These are phyloP conservation scores for Whitmania pigra DNA, from an alignment of 1,140 invertebrate species.

Conservation along the genomic window DNA sequence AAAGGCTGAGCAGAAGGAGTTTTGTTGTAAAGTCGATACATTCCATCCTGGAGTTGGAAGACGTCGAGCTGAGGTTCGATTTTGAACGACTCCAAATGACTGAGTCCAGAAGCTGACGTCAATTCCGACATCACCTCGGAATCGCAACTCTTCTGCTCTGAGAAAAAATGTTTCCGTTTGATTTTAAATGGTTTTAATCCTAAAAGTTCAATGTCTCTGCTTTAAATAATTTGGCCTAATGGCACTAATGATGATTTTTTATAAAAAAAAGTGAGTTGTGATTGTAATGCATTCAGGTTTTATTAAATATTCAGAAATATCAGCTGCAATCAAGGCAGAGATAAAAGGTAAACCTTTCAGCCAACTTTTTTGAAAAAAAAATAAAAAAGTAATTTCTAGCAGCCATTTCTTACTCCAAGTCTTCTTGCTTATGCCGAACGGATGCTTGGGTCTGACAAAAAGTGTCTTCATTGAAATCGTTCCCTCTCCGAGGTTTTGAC, in stretches of 20 bases:
- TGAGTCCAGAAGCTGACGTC: not conserved
- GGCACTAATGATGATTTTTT: not conserved
- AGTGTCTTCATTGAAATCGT: slow-evolving; percentile 18
- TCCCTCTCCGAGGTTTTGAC: slow-evolving; percentile 14
- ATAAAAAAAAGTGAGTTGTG: not conserved
- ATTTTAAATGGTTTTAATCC: no score
- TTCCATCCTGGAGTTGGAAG: slow-evolving; percentile 1
- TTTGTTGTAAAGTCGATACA: slow-evolving; percentile 23
- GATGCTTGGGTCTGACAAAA: slow-evolving; percentile 19
- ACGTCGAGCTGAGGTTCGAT: slow-evolving; percentile 19
- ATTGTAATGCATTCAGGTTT: no score
- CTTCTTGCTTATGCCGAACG: slow-evolving; percentile 21
- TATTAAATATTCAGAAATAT: no score
- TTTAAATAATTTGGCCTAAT: not conserved
- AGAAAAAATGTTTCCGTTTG: not conserved
- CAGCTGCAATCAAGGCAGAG: no score
- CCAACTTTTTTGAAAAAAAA: no score
- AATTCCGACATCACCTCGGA: slow-evolving; percentile 19
- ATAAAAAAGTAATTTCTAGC: no score
- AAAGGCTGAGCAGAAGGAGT: not conserved
- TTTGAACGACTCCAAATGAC: slow-evolving; percentile 15
- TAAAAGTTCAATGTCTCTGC: no score
- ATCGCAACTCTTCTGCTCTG: slow-evolving; percentile 21
- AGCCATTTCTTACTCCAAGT: slow-evolving; percentile 19
- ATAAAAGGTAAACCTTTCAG: no score